Conservation (phyloP, 1,140 invertebrate genomes). For the Camponotus floridanus region DNA sequence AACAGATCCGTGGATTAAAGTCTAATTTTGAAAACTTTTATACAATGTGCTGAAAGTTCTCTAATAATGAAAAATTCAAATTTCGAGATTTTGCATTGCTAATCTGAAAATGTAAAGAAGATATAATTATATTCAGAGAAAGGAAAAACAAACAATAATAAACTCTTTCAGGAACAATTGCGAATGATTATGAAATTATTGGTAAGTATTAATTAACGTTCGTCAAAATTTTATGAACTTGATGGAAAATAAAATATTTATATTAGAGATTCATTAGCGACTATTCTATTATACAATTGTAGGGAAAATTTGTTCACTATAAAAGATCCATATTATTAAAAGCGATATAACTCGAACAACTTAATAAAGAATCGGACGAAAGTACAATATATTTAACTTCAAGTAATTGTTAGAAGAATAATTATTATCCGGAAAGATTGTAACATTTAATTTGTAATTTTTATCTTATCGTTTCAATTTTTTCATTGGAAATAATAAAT, state of each 20-base stretch:
- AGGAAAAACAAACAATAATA: background rate
- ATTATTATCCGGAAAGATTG: no score
- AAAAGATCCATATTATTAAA: background rate
- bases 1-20: no score
- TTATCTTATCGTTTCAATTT: no score
- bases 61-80: background rate
- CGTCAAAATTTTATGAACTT: slow-evolving; percentile 23
- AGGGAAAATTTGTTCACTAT: slow-evolving; percentile 38
- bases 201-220: background rate
- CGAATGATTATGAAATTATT: slow-evolving; percentile 29
- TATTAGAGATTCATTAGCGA: slow-evolving; percentile 42
- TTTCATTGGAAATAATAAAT: no score
- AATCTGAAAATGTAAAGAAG: background rate
- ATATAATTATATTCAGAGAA: background rate
- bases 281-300: slow-evolving; percentile 47
- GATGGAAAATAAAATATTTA: slow-evolving; percentile 20
- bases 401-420: no score
- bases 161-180: background rate
- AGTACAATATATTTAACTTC: background rate
- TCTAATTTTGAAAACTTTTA: no score
- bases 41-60: no score
- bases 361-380: background rate
- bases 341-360: background rate
- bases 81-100: background rate
- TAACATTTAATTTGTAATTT: no score